Evolutionary conservation across 2,113 vertebrate genomes (phyloP).

Genomic region (Neopipo cinnamomea): DNA sequence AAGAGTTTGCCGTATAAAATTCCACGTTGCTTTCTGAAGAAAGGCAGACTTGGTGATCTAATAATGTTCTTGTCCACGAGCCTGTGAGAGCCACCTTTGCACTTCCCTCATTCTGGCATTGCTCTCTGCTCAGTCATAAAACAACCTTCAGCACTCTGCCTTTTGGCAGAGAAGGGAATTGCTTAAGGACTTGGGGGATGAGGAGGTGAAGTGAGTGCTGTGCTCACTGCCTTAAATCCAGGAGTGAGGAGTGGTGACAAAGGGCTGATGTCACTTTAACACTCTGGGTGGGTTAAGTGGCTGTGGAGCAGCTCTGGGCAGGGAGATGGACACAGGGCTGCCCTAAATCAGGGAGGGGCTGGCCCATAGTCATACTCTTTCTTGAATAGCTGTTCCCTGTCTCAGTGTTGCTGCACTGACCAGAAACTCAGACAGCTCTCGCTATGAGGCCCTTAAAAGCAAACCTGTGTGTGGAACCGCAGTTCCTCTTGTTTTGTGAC

Average conservation of each 20-base stretch:
- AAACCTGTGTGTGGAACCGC: neutral
- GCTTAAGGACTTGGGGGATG: neutral
- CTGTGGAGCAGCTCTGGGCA: neutral
- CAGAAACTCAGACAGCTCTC: neutral
- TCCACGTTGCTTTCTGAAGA: neutral
- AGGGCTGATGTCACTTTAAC: neutral
- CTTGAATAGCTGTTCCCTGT: neutral
- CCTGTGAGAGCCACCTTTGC: neutral
- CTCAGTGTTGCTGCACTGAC: neutral
- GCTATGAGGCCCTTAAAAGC: neutral
- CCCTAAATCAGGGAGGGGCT: neutral
- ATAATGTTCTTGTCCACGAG: neutral
- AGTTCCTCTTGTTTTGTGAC: neutral
- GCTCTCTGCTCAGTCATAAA: neutral
- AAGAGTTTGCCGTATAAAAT: neutral
- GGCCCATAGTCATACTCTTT: accelerated
- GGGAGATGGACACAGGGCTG: neutral
- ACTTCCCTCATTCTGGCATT: slow-evolving; percentile 34
- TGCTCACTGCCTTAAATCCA: neutral
- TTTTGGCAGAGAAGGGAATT: slow-evolving; percentile 9
- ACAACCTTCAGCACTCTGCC: neutral
- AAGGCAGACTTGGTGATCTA: slow-evolving; percentile 21
- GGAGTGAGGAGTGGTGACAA: neutral
- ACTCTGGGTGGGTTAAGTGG: neutral
- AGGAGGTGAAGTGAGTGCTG: neutral